Percentiles rank a stretch among this genome's conserved stretches.
phyloP scores from a whole-genome alignment of 2,113 vertebrate genomes.

The Acanthisitta chloris region DNA sequence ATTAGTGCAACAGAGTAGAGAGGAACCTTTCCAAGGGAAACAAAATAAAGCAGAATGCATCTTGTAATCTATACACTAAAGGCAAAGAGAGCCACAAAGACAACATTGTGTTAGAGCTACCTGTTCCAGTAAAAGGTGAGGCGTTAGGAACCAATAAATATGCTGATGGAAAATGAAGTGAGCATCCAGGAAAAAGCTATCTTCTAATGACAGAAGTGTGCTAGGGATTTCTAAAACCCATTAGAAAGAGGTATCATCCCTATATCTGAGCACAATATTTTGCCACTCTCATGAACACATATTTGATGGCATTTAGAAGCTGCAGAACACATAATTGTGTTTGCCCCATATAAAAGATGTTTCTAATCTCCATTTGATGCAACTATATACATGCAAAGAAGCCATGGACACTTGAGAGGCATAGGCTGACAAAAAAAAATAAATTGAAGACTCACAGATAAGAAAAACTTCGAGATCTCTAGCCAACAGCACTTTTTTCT shows the following conservation, averaged over 20 bases:
- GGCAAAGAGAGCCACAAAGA: conserved; percentile 10
- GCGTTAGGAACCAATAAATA: background rate
- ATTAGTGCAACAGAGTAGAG: background rate
- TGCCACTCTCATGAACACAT: background rate
- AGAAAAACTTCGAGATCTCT: background rate
- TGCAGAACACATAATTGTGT: background rate
- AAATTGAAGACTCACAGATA: background rate
- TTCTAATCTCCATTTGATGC: background rate
- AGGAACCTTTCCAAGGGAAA: conserved; percentile 14
- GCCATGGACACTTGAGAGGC: background rate
- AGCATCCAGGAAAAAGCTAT: background rate
- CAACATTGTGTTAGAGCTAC: background rate
- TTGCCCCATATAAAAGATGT: background rate
- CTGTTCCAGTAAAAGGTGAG: background rate
- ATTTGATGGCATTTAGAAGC: background rate
- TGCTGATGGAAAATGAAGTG: background rate
- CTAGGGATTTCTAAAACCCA: background rate
- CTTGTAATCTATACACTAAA: conserved; percentile 37
- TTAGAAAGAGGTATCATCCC: background rate
- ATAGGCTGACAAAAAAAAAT: background rate
- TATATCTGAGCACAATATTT: background rate
- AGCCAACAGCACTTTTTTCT: background rate
- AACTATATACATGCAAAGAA: background rate
- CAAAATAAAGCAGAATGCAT: conserved; percentile 20
- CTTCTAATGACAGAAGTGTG: background rate